These are phyloP conservation scores for Stictocephala bisonia DNA, from an alignment of 2,888 invertebrate species.

Conservation along the genomic window DNA sequence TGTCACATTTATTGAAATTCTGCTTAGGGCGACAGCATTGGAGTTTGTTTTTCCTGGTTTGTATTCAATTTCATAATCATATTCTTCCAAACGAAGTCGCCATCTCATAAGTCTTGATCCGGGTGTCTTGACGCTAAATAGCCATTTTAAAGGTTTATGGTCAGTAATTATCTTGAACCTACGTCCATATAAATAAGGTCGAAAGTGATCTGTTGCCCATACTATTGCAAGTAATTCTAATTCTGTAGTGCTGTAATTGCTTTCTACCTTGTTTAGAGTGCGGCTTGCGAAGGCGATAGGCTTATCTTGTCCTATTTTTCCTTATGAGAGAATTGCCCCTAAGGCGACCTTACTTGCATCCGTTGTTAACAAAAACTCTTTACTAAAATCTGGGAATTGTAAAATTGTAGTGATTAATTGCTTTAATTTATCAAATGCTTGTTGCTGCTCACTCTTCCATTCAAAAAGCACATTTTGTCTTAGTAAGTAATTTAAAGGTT, in stretches of 20 bases:
- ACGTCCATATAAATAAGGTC: constrained; percentile 57
- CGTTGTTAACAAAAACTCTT: not conserved
- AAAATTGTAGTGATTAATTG: not conserved
- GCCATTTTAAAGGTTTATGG: constrained; percentile 62
- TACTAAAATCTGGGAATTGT: not conserved
- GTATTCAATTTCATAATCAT: not conserved
- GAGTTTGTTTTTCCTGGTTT: not conserved
- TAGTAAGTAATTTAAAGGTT: constrained; percentile 56
- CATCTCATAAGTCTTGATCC: not conserved
- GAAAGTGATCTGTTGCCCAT: not conserved
- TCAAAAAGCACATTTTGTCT: constrained; percentile 52
- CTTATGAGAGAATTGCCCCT: not conserved
- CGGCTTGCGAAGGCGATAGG: not conserved
- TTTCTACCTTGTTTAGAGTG: not conserved
- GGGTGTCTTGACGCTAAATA: constrained; percentile 55
- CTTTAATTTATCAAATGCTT: not conserved
- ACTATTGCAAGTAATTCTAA: not conserved
- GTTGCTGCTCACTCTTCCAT: constrained; percentile 47
- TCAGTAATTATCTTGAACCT: constrained; percentile 63
- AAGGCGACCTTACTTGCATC: not conserved
- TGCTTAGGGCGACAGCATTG: not conserved
- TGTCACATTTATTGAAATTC: not conserved
- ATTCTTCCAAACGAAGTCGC: not conserved
- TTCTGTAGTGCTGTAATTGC: not conserved
- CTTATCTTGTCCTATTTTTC: not conserved